Percentiles rank a stretch among this genome's conserved stretches.
Evolutionary conservation across 1,140 invertebrate genomes (phyloP).

Genomic region (Muscidifurax raptorellus): DNA sequence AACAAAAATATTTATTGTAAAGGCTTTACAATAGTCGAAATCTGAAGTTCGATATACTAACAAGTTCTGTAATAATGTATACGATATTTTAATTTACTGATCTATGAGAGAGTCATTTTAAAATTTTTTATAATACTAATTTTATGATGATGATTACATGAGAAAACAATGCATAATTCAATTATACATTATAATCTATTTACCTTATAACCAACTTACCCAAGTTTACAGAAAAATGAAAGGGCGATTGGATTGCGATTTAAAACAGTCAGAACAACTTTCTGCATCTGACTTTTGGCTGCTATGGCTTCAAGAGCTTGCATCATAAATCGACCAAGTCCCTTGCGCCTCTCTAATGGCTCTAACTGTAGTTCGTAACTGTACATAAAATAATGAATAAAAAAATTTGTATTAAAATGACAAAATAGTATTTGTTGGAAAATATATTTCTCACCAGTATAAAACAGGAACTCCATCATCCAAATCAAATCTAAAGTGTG

Average conservation of each 20-base stretch:
- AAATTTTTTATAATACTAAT: no score
- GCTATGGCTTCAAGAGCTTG: slow-evolving; percentile 86
- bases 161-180: no score
- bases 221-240: slow-evolving; percentile 83
- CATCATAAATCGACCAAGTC: slow-evolving; percentile 89
- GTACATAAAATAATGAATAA: slow-evolving; percentile 54
- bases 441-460: slow-evolving; percentile 80
- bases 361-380: slow-evolving; percentile 92
- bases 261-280: slow-evolving; percentile 88
- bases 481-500: slow-evolving; percentile 89
- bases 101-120: neutral
- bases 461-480: slow-evolving; percentile 86
- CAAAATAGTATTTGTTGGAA: neutral
- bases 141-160: no score
- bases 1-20: neutral
- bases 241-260: slow-evolving; percentile 83
- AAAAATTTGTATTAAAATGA: slow-evolving; percentile 32
- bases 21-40: neutral
- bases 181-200: neutral
- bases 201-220: no score
- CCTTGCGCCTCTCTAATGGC: slow-evolving; percentile 79
- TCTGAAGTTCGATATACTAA: slow-evolving; percentile 21
- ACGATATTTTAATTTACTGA: neutral
- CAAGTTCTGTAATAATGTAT: neutral
- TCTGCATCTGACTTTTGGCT: slow-evolving; percentile 82